Conservation (phyloP, 2,888 invertebrate genomes). For the Chaetogeoica ovagalla region DNA sequence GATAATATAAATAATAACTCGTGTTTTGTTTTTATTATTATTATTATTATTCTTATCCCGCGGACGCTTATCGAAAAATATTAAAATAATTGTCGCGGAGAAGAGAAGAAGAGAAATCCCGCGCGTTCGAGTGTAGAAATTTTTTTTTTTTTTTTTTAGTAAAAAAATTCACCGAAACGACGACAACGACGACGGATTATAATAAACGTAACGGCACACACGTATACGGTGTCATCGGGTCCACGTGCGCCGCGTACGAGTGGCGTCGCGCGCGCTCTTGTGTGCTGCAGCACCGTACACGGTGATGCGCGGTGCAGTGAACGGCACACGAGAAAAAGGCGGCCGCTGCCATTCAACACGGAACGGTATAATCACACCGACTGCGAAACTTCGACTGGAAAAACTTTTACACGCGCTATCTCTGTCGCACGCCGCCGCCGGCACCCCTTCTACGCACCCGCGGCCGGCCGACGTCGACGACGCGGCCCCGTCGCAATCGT, state of each 20-base stretch:
- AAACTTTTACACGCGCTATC: conserved; percentile 52
- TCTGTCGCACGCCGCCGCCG: conserved; percentile 51
- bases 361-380: conserved; percentile 51
- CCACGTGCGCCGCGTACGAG: conserved; percentile 46
- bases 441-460: background rate
- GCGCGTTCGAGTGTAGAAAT: background rate
- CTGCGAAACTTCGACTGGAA: conserved; percentile 53
- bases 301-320: background rate
- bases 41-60: too few relatives aligned
- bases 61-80: conserved; percentile 34
- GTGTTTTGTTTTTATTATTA: conserved; percentile 29
- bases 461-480: background rate
- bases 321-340: conserved; percentile 24
- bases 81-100: background rate
- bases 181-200: background rate
- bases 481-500: background rate
- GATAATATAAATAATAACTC: conserved; percentile 13
- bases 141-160: too few relatives aligned
- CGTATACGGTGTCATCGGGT: background rate
- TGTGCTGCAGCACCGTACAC: background rate
- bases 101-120: background rate
- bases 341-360: conserved; percentile 46
- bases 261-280: background rate
- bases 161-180: background rate
- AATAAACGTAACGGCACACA: background rate